phyloP scores from a whole-genome alignment of 2,888 invertebrate species.

The Drosophila nigricruria region DNA sequence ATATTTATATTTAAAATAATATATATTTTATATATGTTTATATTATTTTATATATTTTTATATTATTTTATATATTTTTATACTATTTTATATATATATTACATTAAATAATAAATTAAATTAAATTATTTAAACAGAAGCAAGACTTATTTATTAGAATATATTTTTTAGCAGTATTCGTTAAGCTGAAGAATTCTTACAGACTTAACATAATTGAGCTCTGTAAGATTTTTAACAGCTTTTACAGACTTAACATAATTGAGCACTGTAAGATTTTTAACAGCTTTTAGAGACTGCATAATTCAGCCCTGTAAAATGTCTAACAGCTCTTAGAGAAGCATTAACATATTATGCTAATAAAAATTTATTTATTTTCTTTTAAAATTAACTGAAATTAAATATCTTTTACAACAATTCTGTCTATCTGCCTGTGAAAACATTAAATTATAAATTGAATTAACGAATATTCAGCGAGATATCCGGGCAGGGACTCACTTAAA shows the following conservation, averaged over 20 bases:
- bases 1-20: background rate
- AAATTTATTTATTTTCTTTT: background rate
- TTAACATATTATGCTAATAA: background rate
- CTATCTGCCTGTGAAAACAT: background rate
- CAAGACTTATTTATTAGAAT: no score
- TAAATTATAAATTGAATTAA: constrained; percentile 3
- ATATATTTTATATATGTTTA: background rate
- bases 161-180: no score
- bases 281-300: background rate
- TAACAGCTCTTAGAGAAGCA: background rate
- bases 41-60: background rate
- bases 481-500: constrained; percentile 24
- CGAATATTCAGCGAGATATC: constrained; percentile 23
- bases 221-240: background rate
- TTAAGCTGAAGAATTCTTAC: no score
- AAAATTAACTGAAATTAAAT: background rate
- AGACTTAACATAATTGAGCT: no score
- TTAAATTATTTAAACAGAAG: no score
- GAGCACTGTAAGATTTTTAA: background rate
- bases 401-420: background rate
- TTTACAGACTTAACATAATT: background rate
- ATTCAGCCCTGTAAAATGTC: no score
- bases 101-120: no score
- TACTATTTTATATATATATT: background rate
- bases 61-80: background rate